Base-by-base conservation (phyloP, 2,113 vertebrate genomes). In the Desmodus rotundus region DNA sequence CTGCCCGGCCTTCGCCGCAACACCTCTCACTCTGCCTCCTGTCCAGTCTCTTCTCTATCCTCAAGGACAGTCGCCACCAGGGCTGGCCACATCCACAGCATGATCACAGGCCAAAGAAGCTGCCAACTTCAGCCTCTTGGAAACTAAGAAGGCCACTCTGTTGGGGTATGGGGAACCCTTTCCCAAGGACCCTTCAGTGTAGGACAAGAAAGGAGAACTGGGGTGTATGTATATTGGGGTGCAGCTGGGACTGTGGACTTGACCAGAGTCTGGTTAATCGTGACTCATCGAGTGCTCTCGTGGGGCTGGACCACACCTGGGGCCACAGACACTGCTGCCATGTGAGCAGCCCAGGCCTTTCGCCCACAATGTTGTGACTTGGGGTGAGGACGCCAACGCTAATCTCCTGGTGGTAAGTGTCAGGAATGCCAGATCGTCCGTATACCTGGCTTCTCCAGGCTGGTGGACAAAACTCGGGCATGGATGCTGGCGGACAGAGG, bases 271-370 rank as follows among this genome's bases (percentile, higher is more conserved):
- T 87, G 38, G 65, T 31, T 58, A 1, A 33, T 41, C 65, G 31
- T 45, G 47, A 45, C 45, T 63, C 14, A 14, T 8, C 9, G 6
- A 13, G 31, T 19, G 19, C 36, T 20, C 8, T 22, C 0, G 0
- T 41, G 52, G 61, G 2, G 5, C 36, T 5, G 86, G 4, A 26
- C 22, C 11, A 10, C 26, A 8, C 26, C 1, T 56, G n/a, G 26
- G 4, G 13, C 33, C 3, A 14, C 4, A 58, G 10, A 76, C 7
- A 7, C 12, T 11, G 26, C 58, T 67, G 41, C 45, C 9, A 0
- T 36, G 3, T 20, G 45, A 82, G 20, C 20, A 24, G n/a, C 20
- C n/a, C 19, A 58, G 61, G n/a, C n/a, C 33, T 61, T 33, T 6
- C 45, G 28, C 26, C 31, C 0, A 1, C 26, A 22, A 5, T 20